Percentiles rank a stretch among this genome's conserved stretches.
Conservation (phyloP, 2,113 vertebrate genomes). For the Pseudopodoces humilis region DNA sequence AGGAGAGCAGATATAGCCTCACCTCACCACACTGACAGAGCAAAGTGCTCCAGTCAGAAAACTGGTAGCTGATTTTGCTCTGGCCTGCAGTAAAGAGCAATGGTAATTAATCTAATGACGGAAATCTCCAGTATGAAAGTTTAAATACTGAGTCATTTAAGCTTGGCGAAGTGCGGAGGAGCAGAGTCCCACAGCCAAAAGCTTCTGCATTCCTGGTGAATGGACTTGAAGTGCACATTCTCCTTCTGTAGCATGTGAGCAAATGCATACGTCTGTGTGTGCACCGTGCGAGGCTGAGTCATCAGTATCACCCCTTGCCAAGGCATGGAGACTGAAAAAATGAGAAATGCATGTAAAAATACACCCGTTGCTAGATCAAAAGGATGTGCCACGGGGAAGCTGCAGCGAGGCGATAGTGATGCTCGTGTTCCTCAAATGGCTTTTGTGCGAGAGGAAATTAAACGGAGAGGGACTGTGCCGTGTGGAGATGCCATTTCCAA, state of each 20-base stretch:
- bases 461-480: accelerated
- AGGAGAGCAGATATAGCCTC: background rate
- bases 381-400: background rate
- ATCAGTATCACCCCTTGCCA: background rate
- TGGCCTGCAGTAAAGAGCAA: background rate
- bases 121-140: background rate
- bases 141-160: background rate
- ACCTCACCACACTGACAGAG: background rate
- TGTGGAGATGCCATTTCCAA: background rate
- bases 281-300: background rate
- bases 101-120: background rate
- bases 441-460: background rate
- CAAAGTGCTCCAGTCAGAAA: background rate
- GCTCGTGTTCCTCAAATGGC: accelerated
- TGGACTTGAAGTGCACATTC: conserved; percentile 38
- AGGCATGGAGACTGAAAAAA: background rate
- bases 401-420: background rate
- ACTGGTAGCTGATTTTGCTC: background rate
- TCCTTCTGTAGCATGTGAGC: background rate
- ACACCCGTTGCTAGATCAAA: background rate
- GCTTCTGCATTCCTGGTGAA: background rate
- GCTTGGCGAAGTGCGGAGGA: background rate
- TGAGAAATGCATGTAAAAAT: background rate
- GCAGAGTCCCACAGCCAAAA: background rate
- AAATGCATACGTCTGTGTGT: background rate